These are phyloP conservation scores for Uromys caudimaculatus DNA, from an alignment of 2,797 vertebrate species.

Conservation along the genomic window DNA sequence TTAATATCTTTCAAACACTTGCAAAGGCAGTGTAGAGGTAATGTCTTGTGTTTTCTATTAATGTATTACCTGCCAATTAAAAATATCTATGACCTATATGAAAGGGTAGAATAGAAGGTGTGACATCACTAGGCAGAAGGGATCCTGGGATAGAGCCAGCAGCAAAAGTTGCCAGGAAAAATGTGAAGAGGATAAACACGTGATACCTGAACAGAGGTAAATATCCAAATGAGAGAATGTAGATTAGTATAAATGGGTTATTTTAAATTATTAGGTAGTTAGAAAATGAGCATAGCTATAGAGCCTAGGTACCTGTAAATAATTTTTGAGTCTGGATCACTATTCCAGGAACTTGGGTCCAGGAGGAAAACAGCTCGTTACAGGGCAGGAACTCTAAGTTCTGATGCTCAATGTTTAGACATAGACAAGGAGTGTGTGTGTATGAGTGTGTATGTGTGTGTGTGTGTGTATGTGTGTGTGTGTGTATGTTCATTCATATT, in stretches of 20 bases:
- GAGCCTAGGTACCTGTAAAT: not conserved
- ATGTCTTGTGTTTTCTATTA: not conserved
- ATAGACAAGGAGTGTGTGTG: not conserved
- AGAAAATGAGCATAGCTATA: not conserved
- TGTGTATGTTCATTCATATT: not conserved
- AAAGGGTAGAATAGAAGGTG: not conserved
- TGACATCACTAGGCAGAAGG: not conserved
- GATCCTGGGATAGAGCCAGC: not conserved
- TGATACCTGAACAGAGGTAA: not conserved
- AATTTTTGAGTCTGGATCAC: not conserved
- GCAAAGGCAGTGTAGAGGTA: not conserved
- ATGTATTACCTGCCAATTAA: not conserved
- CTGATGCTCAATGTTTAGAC: not conserved
- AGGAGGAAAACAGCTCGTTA: not conserved
- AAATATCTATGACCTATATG: not conserved
- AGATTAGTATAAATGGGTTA: not conserved
- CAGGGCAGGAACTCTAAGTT: not conserved
- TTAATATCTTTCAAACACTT: conserved; percentile 33
- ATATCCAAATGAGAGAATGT: not conserved
- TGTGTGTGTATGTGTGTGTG: not conserved
- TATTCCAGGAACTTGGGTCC: not conserved
- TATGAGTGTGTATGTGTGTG: not conserved
- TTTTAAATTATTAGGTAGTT: not conserved
- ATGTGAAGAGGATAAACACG: not conserved
- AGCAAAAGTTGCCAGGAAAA: not conserved